Base-by-base conservation (phyloP, 1,140 invertebrate species). In the Bombus soroeensis region DNA sequence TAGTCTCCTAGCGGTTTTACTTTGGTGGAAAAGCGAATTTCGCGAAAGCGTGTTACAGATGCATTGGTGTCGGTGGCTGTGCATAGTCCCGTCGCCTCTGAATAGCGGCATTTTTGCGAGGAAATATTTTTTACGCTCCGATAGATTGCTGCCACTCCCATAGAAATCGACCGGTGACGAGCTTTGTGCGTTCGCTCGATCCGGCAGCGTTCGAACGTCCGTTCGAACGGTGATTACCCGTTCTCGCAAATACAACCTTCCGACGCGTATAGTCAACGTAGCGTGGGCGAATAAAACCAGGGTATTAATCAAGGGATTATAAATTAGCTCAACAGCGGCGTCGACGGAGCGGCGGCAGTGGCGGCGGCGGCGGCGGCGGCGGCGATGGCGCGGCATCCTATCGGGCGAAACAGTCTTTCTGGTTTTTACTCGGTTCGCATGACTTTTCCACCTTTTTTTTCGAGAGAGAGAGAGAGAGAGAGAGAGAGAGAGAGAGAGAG, bases 51-150 rank as follows among this genome's bases (percentile, higher is more conserved):
- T 66, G 62, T 66, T 32, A 32, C n/a, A 18, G 18, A 53, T 22
- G 47, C 47, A 8, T 53, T 8, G 47, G 18, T 22, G 22, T 53
- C 47, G 47, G 18, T 8, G 47, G 47, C 0, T 22, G 47, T 18
- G 47, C 47, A 22, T 22, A 22, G 47, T 22, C 18, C 47, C 47
- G 47, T n/a, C 62, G 13, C 12, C 64, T 34, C 32, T 39, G 68
- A 70, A 70, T 70, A 37, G 68, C 18, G 3, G 28, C 37, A 39
- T 41, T 71, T 71, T 71, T 71, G 28, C 37, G 70, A 71, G 22
- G 39, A 66, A 39, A 70, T 70, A 39, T 70, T 70, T 70, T 70
- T 70, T 70, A 70, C 68, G 37, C 37, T 39, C 10, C 68, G 70
- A 71, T 71, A 41, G 25, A 12, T 39, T 25, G 70, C 68, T 25